Conservation (phyloP, 2,888 invertebrate genomes). For the Polydesmus complanatus region DNA sequence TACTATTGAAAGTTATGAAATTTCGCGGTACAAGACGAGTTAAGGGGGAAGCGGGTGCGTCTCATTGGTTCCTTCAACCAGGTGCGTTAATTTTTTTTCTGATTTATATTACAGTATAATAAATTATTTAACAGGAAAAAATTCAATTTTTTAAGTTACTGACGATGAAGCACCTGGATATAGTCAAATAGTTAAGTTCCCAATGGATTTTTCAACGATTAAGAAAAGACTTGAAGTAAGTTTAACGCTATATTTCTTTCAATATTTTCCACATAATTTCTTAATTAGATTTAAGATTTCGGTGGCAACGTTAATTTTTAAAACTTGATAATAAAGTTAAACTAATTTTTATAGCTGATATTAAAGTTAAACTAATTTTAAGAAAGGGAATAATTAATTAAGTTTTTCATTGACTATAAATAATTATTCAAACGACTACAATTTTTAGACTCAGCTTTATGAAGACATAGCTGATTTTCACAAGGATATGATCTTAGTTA, state of each 20-base stretch:
- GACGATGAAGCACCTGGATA: constrained; percentile 32
- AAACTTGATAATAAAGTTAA: background rate
- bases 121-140: background rate
- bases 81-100: constrained; percentile 9
- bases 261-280: too few species aligned
- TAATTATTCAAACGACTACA: too few species aligned
- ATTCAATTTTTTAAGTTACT: constrained; percentile 26
- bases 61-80: constrained; percentile 18
- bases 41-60: constrained; percentile 12
- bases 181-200: constrained; percentile 29
- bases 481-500: constrained; percentile 31
- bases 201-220: constrained; percentile 33
- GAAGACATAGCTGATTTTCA: constrained; percentile 30
- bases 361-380: background rate
- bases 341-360: background rate
- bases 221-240: constrained; percentile 31
- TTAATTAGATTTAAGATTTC: too few species aligned
- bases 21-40: constrained; percentile 24
- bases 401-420: too few species aligned
- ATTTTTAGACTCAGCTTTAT: constrained; percentile 26
- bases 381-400: background rate
- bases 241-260: too few species aligned
- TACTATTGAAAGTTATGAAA: constrained; percentile 28
- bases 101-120: background rate
- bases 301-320: too few species aligned